These are phyloP conservation scores for Timandra comae DNA, from an alignment of 2,888 invertebrate genomes.

Conservation along the genomic window DNA sequence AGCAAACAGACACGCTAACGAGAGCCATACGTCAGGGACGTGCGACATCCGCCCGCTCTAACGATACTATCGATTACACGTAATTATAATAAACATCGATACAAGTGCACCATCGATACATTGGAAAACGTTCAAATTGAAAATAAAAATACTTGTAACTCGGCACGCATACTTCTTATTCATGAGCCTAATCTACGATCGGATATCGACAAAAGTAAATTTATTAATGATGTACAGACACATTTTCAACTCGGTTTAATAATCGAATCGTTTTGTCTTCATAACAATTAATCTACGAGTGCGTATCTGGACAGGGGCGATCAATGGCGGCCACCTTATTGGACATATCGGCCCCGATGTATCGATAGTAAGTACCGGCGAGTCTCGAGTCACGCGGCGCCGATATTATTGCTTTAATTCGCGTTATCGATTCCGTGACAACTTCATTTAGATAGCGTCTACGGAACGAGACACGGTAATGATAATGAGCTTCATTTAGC, in stretches of 20 bases:
- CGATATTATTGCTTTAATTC: slow-evolving; percentile 24
- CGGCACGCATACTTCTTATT: no score
- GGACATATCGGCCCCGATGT: slow-evolving; percentile 21
- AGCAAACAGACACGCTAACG: no score
- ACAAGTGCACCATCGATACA: no score
- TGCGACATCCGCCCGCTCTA: no score
- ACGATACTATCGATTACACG: slow-evolving; percentile 23
- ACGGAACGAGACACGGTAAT: slow-evolving; percentile 12
- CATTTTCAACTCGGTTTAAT: no score
- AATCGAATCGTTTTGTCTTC: not conserved
- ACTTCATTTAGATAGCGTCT: slow-evolving; percentile 40
- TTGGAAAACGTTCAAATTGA: no score
- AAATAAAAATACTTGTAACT: no score
- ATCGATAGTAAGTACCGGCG: slow-evolving; percentile 6
- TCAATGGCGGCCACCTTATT: slow-evolving; percentile 8
- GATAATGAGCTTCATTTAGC: slow-evolving; percentile 3
- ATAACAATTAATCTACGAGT: no score
- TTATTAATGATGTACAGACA: no score
- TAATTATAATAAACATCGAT: slow-evolving; percentile 22
- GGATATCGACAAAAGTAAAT: no score
- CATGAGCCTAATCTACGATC: no score
- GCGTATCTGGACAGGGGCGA: slow-evolving; percentile 21
- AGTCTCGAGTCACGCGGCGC: slow-evolving; percentile 20
- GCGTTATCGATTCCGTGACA: slow-evolving; percentile 39
- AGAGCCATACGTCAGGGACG: no score